Evolutionary conservation across 2,888 invertebrate species (phyloP).

Genomic region (Parapristionchus giblindavisi): DNA sequence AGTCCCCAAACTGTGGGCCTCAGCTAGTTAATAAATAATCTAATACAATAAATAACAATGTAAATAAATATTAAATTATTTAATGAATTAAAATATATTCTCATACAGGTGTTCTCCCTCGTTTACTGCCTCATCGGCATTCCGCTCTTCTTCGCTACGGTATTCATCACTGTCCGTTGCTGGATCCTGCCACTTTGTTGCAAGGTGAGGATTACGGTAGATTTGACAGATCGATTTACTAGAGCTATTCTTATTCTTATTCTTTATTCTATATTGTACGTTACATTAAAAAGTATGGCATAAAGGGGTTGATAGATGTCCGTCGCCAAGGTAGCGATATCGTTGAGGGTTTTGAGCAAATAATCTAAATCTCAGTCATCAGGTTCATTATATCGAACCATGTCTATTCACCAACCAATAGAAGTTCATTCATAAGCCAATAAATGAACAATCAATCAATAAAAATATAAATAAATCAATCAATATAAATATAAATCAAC

Average conservation of each 20-base stretch:
- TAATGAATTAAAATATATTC: not conserved
- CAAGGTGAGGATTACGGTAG: too few relatives aligned
- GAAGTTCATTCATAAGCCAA: not conserved
- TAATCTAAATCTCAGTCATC: not conserved
- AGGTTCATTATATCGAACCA: not conserved
- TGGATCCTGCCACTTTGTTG: constrained; percentile 2
- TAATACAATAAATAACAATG: too few relatives aligned
- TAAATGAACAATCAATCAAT: not conserved
- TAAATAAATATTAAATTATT: constrained; percentile 4
- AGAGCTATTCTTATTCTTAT: too few relatives aligned
- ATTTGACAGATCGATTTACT: too few relatives aligned
- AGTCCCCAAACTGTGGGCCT: too few relatives aligned
- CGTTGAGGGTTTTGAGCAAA: not conserved
- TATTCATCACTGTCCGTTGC: constrained; percentile 26
- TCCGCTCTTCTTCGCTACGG: constrained; percentile 61
- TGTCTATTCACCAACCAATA: not conserved
- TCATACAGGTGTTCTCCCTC: constrained; percentile 59
- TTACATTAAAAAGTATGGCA: too few relatives aligned
- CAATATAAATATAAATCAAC: not conserved
- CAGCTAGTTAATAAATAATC: too few relatives aligned
- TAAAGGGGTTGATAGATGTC: too few relatives aligned
- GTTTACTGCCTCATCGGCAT: constrained; percentile 63
- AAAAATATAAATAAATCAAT: not conserved
- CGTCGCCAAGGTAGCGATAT: too few relatives aligned
- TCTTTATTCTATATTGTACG: too few relatives aligned